Conservation (phyloP, 2,888 invertebrate genomes). For the Cheilosia impressa region DNA sequence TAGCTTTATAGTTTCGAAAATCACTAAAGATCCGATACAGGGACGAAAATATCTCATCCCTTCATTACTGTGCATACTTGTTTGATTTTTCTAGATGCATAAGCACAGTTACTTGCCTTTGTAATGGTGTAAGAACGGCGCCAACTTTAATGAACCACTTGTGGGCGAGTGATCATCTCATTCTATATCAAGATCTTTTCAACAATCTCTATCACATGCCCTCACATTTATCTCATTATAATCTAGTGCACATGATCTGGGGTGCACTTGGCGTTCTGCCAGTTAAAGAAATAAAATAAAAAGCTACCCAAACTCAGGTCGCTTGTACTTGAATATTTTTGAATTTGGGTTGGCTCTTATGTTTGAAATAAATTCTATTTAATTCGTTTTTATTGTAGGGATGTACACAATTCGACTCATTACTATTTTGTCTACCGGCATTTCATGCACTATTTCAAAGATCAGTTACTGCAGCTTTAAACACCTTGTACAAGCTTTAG, state of each 20-base stretch:
- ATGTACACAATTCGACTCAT: neutral
- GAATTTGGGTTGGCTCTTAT: neutral
- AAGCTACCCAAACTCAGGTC: slow-evolving; percentile 45
- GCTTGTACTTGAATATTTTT: slow-evolving; percentile 19
- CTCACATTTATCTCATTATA: slow-evolving; percentile 54
- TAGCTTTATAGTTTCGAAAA: neutral
- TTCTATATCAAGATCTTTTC: slow-evolving; percentile 21
- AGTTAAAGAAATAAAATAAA: slow-evolving; percentile 25
- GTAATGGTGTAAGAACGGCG: slow-evolving; percentile 20
- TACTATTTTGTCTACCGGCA: too few relatives aligned
- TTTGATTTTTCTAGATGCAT: neutral
- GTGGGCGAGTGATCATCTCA: neutral
- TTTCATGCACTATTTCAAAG: too few relatives aligned
- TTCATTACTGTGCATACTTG: neutral
- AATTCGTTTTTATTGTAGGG: neutral
- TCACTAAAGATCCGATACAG: neutral
- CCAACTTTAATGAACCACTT: slow-evolving; percentile 31
- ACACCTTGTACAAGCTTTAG: too few relatives aligned
- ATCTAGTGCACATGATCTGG: slow-evolving; percentile 64
- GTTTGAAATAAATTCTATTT: slow-evolving; percentile 10
- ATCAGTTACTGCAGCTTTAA: too few relatives aligned
- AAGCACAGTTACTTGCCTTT: too few relatives aligned
- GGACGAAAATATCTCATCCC: too few relatives aligned
- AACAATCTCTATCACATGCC: slow-evolving; percentile 55
- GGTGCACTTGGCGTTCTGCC: slow-evolving; percentile 52